phyloP scores from a whole-genome alignment of 2,113 vertebrate species.

The Nothoprocta perdicaria region DNA sequence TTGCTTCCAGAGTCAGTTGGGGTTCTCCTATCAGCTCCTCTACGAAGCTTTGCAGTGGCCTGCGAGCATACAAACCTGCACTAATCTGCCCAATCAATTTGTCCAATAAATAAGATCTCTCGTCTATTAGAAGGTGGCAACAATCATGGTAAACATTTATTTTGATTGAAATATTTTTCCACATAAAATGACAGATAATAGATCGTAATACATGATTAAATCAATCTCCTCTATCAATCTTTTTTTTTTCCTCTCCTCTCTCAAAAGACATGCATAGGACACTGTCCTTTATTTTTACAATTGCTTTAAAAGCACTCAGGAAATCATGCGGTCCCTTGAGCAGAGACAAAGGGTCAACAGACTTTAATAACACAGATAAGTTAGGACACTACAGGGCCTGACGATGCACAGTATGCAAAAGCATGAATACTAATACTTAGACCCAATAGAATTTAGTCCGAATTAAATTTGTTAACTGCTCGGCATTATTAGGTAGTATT shows the following conservation, averaged over 20 bases:
- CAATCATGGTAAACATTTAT: neutral
- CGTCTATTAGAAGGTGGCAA: neutral
- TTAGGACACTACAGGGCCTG: constrained; percentile 38
- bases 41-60: neutral
- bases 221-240: neutral
- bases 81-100: neutral
- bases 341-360: constrained; percentile 33
- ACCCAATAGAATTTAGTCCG: constrained; percentile 34
- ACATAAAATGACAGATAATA: neutral
- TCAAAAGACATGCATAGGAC: neutral
- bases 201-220: neutral
- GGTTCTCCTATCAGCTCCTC: neutral
- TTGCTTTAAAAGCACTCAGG: neutral
- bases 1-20: neutral
- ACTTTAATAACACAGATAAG: constrained; percentile 46
- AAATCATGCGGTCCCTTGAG: neutral
- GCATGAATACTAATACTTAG: constrained; percentile 42
- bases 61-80: neutral
- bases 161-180: neutral
- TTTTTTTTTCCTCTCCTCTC: too few relatives aligned
- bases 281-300: neutral
- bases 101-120: neutral
- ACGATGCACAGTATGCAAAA: neutral
- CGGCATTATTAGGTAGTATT: neutral
- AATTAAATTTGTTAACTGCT: constrained; percentile 53